A percentile compares a stretch with the other conserved stretches of the same genome.
Conservation (phyloP, 2,113 vertebrate species). For the Lepisosteus oculatus region DNA sequence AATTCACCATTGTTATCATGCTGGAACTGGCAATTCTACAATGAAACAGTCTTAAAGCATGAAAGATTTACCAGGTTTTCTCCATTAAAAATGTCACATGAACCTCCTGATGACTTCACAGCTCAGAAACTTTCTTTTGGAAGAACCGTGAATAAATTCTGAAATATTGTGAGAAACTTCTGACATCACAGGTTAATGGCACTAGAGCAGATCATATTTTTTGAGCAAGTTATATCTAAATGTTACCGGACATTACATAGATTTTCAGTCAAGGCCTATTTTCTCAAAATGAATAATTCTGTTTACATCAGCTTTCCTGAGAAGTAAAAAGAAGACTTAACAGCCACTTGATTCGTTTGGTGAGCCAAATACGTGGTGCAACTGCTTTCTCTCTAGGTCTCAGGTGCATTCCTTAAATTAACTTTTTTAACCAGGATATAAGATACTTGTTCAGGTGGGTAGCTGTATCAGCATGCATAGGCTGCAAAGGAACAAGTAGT, state of each 20-base stretch:
- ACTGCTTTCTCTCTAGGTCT: no score
- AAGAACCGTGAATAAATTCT: not conserved
- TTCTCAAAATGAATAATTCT: not conserved
- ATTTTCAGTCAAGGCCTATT: not conserved
- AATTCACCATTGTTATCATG: slow-evolving; percentile 35
- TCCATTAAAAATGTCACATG: slow-evolving; percentile 38
- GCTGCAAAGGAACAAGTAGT: no score
- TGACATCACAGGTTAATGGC: not conserved
- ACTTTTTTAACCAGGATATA: no score
- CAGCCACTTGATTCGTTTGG: not conserved
- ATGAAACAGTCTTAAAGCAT: slow-evolving; percentile 54
- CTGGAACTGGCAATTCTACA: slow-evolving; percentile 48
- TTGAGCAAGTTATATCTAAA: slow-evolving; percentile 11
- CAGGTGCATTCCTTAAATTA: no score
- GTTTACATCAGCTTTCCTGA: slow-evolving; percentile 3
- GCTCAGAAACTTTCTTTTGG: slow-evolving; percentile 13
- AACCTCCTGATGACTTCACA: slow-evolving; percentile 20
- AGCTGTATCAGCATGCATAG: no score
- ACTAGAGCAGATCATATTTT: slow-evolving; percentile 3
- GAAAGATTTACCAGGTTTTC: slow-evolving; percentile 53
- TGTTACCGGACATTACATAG: not conserved
- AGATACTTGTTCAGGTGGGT: no score
- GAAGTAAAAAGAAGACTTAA: not conserved
- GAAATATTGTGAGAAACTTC: not conserved
- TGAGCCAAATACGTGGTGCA: not conserved